Percentiles rank a stretch among this genome's conserved stretches.
These are phyloP conservation scores for Forficula auricularia DNA, from an alignment of 1,140 invertebrate species.

Conservation along the genomic window DNA sequence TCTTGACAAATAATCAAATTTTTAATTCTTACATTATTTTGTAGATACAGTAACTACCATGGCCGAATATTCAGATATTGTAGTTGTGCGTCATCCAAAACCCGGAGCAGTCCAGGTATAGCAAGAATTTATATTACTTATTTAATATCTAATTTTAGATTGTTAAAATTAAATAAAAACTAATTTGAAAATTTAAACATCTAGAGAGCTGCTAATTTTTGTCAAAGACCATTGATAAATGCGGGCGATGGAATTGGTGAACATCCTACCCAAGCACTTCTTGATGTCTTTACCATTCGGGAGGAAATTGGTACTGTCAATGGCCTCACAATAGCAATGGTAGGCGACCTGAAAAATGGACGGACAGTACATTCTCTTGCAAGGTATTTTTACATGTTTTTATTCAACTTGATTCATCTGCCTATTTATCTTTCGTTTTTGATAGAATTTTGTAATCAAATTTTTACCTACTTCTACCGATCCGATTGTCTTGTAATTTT, in stretches of 20 bases:
- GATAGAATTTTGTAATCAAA: no score
- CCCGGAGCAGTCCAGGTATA: conserved; percentile 78
- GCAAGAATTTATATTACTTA: conserved; percentile 18
- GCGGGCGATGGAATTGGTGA: conserved; percentile 96
- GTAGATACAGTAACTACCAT: conserved; percentile 65
- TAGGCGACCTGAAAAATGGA: conserved; percentile 94
- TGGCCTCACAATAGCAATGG: conserved; percentile 77
- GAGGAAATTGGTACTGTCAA: conserved; percentile 98
- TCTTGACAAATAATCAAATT: no score
- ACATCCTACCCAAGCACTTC: conserved; percentile 93
- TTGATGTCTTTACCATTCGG: conserved; percentile 95
- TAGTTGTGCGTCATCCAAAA: conserved; percentile 86
- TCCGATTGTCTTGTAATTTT: no score
- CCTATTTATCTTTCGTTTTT: no score
- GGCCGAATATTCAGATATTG: conserved; percentile 75
- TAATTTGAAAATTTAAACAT: no score
- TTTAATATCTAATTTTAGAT: background rate
- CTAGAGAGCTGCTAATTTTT: conserved; percentile 60
- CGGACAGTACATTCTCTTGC: conserved; percentile 96
- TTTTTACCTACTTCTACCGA: no score
- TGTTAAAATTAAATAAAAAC: no score
- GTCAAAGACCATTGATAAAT: conserved; percentile 84
- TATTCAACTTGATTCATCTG: no score
- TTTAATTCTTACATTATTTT: conserved; percentile 16
- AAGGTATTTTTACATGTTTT: no score